Conservation (phyloP, 2,113 vertebrate species). For the Martes martes region DNA sequence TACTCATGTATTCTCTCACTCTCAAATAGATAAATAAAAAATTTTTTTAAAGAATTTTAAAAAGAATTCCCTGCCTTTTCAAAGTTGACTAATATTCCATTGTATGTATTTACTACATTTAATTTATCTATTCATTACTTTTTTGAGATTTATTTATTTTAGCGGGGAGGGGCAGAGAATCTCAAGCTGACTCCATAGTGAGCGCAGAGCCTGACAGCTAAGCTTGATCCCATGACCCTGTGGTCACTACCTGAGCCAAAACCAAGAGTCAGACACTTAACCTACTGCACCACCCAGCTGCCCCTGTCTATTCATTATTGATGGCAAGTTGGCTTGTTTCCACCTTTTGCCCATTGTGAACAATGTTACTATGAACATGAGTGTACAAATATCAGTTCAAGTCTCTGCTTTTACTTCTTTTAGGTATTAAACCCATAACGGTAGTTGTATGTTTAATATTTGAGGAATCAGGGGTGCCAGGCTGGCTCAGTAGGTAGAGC, state of each 20-base stretch:
- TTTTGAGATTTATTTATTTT: background rate
- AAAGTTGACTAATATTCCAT: no score
- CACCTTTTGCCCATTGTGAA: background rate
- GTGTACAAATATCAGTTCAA: background rate
- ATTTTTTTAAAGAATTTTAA: no score
- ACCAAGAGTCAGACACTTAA: background rate
- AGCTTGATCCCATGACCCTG: background rate
- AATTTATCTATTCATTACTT: background rate
- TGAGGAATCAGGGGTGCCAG: background rate
- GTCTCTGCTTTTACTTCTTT: background rate
- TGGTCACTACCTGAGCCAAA: background rate
- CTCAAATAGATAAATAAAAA: no score
- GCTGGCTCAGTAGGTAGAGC: background rate
- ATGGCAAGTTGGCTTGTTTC: background rate
- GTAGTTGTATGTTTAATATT: background rate
- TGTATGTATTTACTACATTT: no score
- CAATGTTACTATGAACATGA: background rate
- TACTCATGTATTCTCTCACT: no score
- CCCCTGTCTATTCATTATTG: background rate
- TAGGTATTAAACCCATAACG: background rate
- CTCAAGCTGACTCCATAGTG: background rate
- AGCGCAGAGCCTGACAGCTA: accelerated
- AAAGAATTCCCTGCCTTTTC: no score
- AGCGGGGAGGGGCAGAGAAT: no score
- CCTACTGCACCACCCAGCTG: background rate